phyloP scores from a whole-genome alignment of 2,113 vertebrate genomes.

The Callorhinus ursinus region DNA sequence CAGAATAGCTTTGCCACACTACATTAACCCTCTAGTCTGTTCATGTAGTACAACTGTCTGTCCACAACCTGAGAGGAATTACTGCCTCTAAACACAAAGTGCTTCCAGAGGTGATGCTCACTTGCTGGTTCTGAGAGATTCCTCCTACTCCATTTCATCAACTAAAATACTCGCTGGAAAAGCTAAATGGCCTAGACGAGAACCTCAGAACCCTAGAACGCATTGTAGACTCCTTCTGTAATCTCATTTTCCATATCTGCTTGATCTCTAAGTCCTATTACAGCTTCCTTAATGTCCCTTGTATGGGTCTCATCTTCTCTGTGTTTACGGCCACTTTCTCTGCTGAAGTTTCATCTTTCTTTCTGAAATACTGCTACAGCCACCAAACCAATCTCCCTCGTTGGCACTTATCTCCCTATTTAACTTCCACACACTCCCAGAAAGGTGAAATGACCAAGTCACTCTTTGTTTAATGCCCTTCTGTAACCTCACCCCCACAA shows the following conservation, averaged over 20 bases:
- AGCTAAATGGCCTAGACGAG: not conserved
- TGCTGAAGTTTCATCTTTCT: not conserved
- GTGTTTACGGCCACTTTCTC: not conserved
- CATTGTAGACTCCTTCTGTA: fast-evolving
- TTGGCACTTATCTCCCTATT: not conserved
- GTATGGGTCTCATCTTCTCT: not conserved
- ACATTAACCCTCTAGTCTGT: not conserved
- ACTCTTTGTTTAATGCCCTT: not conserved
- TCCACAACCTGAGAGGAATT: not conserved
- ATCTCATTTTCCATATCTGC: not conserved
- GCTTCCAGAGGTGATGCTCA: not conserved
- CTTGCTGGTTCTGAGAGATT: not conserved
- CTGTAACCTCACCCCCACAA: no score
- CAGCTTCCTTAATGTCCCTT: not conserved
- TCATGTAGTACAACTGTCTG: not conserved
- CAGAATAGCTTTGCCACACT: not conserved
- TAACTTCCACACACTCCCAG: not conserved
- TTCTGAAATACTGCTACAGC: not conserved
- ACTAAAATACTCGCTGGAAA: not conserved
- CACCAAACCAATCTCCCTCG: not conserved
- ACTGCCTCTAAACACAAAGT: not conserved
- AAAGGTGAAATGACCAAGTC: not conserved
- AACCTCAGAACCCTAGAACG: not conserved
- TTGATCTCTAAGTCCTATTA: not conserved
- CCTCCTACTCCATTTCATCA: not conserved